phyloP scores from a whole-genome alignment of 2,888 invertebrate genomes.

The Noctuana brunneofusca region DNA sequence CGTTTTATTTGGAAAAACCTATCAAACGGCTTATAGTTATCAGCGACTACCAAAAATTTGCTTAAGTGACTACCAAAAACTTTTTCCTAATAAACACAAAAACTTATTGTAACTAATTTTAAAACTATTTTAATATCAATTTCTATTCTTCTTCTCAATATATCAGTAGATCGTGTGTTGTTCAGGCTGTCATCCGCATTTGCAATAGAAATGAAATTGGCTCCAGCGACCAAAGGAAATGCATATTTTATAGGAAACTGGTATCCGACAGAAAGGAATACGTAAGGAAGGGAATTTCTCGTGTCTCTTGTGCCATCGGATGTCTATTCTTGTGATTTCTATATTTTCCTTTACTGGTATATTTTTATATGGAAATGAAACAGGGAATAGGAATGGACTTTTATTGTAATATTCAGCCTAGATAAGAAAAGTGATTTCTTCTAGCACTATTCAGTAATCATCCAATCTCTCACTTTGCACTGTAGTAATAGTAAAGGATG shows the following conservation, averaged over 20 bases:
- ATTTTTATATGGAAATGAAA: neutral
- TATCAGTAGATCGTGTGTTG: neutral
- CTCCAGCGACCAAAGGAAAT: constrained; percentile 15
- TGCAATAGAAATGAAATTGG: constrained; percentile 28
- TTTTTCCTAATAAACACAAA: too few relatives aligned
- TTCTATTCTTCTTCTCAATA: neutral
- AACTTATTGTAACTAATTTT: neutral
- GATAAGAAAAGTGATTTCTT: too few relatives aligned
- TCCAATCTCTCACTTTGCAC: too few relatives aligned
- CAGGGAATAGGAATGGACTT: too few relatives aligned
- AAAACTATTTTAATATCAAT: neutral
- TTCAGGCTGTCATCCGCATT: constrained; percentile 3
- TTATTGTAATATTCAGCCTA: too few relatives aligned
- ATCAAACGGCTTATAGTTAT: too few relatives aligned
- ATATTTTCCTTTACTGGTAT: neutral
- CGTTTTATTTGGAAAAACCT: too few relatives aligned
- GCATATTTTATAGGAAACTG: constrained; percentile 30
- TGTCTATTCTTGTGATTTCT: neutral
- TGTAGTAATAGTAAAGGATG: too few relatives aligned
- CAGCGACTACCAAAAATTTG: too few relatives aligned
- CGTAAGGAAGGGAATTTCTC: constrained; percentile 12
- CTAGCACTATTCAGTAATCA: too few relatives aligned
- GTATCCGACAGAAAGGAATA: constrained; percentile 25
- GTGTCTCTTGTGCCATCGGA: constrained; percentile 1
- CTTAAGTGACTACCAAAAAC: too few relatives aligned